A percentile compares a stretch with the other conserved stretches of the same genome.
Evolutionary conservation across 2,888 invertebrate species (phyloP).

Genomic region (Prosopocoilus inquinatus): DNA sequence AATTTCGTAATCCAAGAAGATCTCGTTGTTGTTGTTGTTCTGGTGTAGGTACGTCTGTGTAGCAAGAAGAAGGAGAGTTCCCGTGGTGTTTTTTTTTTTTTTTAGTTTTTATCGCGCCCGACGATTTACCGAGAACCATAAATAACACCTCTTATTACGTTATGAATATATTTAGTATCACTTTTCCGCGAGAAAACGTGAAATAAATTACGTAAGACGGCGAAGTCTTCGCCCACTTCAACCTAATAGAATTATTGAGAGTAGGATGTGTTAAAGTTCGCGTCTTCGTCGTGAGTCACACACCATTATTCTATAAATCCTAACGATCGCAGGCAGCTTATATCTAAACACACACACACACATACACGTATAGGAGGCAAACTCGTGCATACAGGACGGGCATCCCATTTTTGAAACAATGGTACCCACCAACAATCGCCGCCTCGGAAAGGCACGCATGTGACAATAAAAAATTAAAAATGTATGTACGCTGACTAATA

Average conservation of each 20-base stretch:
- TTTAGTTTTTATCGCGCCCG: too few relatives aligned
- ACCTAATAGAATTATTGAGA: conserved; percentile 24
- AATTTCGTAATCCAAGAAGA: too few relatives aligned
- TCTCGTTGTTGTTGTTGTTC: too few relatives aligned
- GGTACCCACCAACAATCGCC: too few relatives aligned
- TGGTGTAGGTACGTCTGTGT: too few relatives aligned
- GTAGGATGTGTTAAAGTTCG: conserved; percentile 29
- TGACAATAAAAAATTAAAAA: too few relatives aligned
- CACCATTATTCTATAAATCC: conserved; percentile 30
- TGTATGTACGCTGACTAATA: too few relatives aligned
- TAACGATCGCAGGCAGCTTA: conserved; percentile 15
- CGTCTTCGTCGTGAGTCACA: conserved; percentile 31
- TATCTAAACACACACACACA: conserved; percentile 7
- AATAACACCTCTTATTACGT: background rate
- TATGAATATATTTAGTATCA: conserved; percentile 2
- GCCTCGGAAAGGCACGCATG: too few relatives aligned
- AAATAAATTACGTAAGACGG: conserved; percentile 14
- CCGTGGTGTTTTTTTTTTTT: too few relatives aligned
- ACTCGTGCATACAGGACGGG: too few relatives aligned
- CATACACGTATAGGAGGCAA: conserved; percentile 9
- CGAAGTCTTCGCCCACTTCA: conserved; percentile 15
- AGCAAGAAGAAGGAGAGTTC: too few relatives aligned
- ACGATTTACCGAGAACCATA: background rate
- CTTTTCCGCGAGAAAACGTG: conserved; percentile 15
- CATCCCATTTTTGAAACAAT: too few relatives aligned